Evolutionary conservation across 2,113 vertebrate genomes (phyloP).

Genomic region (Calidris pugnax): DNA sequence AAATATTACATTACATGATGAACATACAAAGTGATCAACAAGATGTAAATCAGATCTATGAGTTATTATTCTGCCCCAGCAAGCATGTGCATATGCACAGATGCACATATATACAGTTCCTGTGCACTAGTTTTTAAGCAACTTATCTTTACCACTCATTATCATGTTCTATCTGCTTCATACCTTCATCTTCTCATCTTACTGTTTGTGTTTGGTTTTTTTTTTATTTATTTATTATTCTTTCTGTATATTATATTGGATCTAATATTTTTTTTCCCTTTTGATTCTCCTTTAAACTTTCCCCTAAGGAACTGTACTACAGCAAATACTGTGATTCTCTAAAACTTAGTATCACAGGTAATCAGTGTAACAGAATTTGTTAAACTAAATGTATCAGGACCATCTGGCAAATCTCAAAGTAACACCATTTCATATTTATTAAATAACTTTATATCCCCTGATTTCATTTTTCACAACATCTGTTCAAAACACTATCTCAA

Average conservation of each 20-base stretch:
- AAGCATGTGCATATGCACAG: background rate
- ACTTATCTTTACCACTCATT: background rate
- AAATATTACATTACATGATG: background rate
- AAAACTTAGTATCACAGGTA: background rate
- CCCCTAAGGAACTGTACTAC: background rate
- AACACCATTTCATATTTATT: background rate
- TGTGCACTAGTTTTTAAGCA: background rate
- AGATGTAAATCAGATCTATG: background rate
- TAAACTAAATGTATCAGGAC: background rate
- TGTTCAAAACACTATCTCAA: background rate
- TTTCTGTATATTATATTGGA: background rate
- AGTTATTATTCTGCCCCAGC: background rate
- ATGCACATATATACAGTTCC: background rate
- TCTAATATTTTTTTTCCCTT: background rate
- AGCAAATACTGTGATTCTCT: background rate
- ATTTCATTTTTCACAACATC: background rate
- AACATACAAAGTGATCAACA: background rate
- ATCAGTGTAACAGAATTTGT: background rate
- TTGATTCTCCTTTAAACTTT: background rate
- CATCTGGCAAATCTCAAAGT: slow-evolving; percentile 4
- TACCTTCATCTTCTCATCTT: background rate
- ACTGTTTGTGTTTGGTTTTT: background rate
- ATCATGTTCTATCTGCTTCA: background rate
- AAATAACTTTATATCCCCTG: background rate
- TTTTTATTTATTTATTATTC: background rate